Conservation (phyloP, 2,888 invertebrate genomes). For the Chironomus riparius region DNA sequence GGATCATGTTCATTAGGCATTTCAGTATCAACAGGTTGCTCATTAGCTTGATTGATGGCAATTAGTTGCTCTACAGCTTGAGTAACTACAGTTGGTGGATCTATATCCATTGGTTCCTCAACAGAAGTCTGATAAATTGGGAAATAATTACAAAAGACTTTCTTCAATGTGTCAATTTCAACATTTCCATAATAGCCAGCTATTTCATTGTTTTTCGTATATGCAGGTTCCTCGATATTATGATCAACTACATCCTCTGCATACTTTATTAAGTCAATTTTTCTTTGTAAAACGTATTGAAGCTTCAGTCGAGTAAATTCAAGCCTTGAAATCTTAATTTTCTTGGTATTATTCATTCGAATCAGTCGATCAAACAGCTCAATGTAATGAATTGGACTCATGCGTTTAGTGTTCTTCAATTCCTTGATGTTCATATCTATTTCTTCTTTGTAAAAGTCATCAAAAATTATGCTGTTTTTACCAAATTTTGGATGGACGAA, state of each 20-base stretch:
- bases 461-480: background rate
- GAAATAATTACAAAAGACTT: background rate
- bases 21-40: background rate
- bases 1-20: background rate
- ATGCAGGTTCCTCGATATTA: background rate
- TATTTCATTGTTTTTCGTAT: background rate
- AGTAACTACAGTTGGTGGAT: background rate
- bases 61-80: background rate
- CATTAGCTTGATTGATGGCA: background rate
- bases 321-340: background rate
- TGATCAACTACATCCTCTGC: background rate
- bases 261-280: background rate
- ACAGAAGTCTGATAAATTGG: background rate
- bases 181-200: conserved; percentile 25
- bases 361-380: background rate
- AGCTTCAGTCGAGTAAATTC: background rate
- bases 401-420: background rate
- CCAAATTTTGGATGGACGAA: conserved; percentile 3
- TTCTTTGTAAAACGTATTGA: background rate
- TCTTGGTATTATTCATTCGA: no score
- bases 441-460: background rate
- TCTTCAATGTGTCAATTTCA: background rate
- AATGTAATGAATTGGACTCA: background rate
- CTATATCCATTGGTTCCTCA: background rate
- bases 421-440: background rate